A percentile compares a stretch with the other conserved stretches of the same genome.
phyloP scores from a whole-genome alignment of 2,797 vertebrate genomes.

The Gymnoscopelus microlampas region DNA sequence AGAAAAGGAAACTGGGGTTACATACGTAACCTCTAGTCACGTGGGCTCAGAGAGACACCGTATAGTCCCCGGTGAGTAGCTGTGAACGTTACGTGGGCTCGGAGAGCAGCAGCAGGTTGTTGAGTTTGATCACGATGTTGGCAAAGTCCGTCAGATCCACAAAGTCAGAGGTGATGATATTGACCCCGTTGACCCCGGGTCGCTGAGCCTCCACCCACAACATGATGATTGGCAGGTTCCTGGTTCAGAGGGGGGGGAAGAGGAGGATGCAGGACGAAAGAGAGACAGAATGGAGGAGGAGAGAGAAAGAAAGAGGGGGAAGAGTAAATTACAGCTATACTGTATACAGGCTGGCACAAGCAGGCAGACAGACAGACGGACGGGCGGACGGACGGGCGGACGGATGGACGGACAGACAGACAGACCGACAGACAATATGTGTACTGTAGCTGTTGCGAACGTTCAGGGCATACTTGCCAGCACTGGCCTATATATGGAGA shows the following conservation, averaged over 20 bases:
- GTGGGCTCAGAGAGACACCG: not conserved
- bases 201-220: conserved; percentile 93
- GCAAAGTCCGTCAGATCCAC: conserved; percentile 98
- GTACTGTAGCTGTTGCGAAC: too few species aligned
- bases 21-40: too few species aligned
- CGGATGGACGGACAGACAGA: too few species aligned
- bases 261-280: not conserved
- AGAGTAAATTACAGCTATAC: too few species aligned
- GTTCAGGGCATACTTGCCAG: too few species aligned
- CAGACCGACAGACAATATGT: too few species aligned
- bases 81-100: conserved; percentile 63
- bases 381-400: too few species aligned
- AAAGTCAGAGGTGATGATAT: conserved; percentile 99
- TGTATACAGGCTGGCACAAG: too few species aligned
- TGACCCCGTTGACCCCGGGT: conserved; percentile 90
- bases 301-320: not conserved
- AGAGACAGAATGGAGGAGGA: not conserved
- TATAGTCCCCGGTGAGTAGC: not conserved
- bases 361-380: too few species aligned
- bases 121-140: conserved; percentile 92
- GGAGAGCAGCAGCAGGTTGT: conserved; percentile 86
- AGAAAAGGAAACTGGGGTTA: too few species aligned
- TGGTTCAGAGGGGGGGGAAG: conserved; percentile 54
- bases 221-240: conserved; percentile 95
- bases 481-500: too few species aligned